Evolutionary conservation across 1,140 invertebrate species (phyloP), one percentile per base, ranked within the genome.

Genomic region (Drosophila navojoa): DNA sequence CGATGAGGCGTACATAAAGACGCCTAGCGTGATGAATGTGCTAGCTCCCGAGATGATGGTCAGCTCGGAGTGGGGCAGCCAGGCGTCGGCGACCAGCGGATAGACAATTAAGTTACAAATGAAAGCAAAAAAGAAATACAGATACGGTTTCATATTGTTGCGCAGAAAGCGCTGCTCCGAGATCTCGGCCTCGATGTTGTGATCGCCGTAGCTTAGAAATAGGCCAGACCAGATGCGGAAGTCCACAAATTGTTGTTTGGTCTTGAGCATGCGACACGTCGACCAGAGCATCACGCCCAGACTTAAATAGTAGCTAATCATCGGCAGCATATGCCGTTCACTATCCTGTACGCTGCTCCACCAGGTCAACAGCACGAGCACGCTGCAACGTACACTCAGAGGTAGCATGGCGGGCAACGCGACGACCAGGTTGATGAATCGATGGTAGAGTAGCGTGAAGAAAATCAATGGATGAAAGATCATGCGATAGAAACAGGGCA

Each of bases 31-130:
- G 16, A 96, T 87, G 27, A 96, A 95, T 47, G 96, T 96, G 7
- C 96, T 92, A 19, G 94, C 93, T 15, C 95, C 94, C 0, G 96
- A 94, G 2, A 97, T 82, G 3, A 97, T 94, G 9, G 96, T 96
- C 15, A 98, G 94, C 91, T 97, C 97, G 0, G 96, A 97, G 82
- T 97, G 96, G 0, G 96, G 96, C 4, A 96, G 95, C 94, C 96
- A 96, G 49, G 95, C 94, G 16, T 95, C 94, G 5, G 96, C 94
- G 50, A 97, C 95, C 15, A 97, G 91, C 0, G 96, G 96, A 90
- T 96, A 97, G 1, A 96, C 93, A 32, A 96, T 93, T 13, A 97
- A 92, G 93, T 97, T 96, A 0, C 95, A 78, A 3, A 97, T 93
- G 7, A 97, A 91, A 0, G 95, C 94, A 15, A 95, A 81, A 80